Evolutionary conservation across 2,888 invertebrate species (phyloP).

Genomic region (Neocrepidodera transversa): DNA sequence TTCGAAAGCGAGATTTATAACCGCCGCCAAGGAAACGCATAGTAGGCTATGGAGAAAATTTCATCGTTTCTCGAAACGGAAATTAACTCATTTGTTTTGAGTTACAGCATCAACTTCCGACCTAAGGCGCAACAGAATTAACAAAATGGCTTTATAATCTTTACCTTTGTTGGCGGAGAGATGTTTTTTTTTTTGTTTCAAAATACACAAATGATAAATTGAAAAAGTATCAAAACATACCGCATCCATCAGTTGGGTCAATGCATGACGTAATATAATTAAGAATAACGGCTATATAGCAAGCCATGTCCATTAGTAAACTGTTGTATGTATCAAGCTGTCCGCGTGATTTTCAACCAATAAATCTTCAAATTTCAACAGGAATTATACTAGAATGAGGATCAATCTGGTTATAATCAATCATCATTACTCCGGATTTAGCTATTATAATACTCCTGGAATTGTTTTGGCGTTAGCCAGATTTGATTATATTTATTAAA

Average conservation of each 20-base stretch:
- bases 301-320: conserved; percentile 2
- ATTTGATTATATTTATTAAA: too few relatives aligned
- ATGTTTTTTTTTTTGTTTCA: too few relatives aligned
- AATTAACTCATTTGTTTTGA: conserved; percentile 44
- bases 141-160: not conserved
- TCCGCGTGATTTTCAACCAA: conserved; percentile 7
- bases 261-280: conserved; percentile 4
- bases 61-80: conserved; percentile 28
- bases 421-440: conserved; percentile 5
- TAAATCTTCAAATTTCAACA: conserved; percentile 5
- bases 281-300: not conserved
- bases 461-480: too few relatives aligned
- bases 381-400: not conserved
- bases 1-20: conserved; percentile 17
- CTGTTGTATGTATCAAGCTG: conserved; percentile 6
- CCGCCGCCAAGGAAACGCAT: not conserved
- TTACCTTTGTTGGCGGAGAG: not conserved
- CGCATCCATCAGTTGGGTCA: too few relatives aligned
- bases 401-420: conserved; percentile 9
- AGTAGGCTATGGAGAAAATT: conserved; percentile 14
- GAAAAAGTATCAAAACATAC: too few relatives aligned
- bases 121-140: conserved; percentile 10
- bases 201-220: too few relatives aligned
- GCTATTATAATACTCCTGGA: too few relatives aligned
- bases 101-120: conserved; percentile 33